Percentiles rank a stretch among this genome's conserved stretches.
Evolutionary conservation across 2,113 vertebrate species (phyloP).

Genomic region (Ammodytes marinus): DNA sequence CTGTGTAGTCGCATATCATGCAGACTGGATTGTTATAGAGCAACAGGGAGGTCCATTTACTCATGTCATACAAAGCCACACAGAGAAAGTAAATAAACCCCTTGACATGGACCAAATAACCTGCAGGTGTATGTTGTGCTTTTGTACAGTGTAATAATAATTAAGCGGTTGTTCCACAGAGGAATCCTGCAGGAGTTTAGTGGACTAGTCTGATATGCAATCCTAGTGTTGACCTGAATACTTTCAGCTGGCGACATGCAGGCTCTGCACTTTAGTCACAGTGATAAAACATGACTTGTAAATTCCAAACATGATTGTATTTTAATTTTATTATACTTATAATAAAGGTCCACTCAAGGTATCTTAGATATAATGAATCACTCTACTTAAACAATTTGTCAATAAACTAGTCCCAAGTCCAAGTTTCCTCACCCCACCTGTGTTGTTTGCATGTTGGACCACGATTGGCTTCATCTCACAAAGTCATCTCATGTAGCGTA

Average conservation of each 20-base stretch:
- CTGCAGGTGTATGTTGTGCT: too few relatives aligned
- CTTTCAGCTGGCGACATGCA: neutral
- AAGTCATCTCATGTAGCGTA: too few relatives aligned
- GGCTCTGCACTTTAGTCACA: neutral
- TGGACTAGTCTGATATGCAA: neutral
- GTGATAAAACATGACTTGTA: neutral
- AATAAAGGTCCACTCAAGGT: neutral
- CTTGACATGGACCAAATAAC: neutral
- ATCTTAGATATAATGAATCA: neutral
- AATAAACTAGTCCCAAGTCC: neutral
- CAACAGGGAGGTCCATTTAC: conserved; percentile 3
- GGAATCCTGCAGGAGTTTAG: neutral
- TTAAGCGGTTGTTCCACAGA: conserved; percentile 13
- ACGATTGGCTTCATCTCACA: neutral
- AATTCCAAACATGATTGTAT: neutral
- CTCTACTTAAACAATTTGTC: neutral
- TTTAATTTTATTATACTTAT: neutral
- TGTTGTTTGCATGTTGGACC: neutral
- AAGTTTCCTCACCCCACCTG: neutral
- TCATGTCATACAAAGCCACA: neutral
- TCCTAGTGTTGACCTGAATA: neutral
- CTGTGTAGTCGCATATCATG: conserved; percentile 19
- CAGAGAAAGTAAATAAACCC: neutral
- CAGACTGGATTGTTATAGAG: conserved; percentile 2
- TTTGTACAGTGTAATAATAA: conserved; percentile 18